These are phyloP conservation scores for Leucozona laternaria DNA, from an alignment of 2,888 invertebrate species.

Conservation along the genomic window DNA sequence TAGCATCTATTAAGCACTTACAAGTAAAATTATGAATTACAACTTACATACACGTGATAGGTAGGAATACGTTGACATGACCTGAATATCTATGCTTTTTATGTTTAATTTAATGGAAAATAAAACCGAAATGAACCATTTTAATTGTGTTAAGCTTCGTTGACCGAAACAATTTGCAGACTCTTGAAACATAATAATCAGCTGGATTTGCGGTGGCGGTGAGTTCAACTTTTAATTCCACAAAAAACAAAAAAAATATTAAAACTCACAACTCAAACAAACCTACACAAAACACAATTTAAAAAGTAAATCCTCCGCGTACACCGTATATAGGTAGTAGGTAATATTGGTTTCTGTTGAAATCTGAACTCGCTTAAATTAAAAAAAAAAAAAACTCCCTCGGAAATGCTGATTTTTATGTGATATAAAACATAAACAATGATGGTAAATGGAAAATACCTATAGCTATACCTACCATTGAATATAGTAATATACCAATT, in stretches of 20 bases:
- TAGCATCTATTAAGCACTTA: too few relatives aligned
- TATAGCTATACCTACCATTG: neutral
- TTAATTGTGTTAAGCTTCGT: slow-evolving; percentile 14
- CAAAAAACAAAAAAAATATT: slow-evolving; percentile 3
- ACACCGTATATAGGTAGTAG: too few relatives aligned
- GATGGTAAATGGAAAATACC: slow-evolving; percentile 4
- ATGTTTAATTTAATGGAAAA: neutral
- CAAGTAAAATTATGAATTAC: too few relatives aligned
- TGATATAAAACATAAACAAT: slow-evolving; percentile 21
- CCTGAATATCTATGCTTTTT: neutral
- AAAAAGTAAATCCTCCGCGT: neutral
- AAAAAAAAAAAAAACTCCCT: neutral
- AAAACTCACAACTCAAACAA: neutral
- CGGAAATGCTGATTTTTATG: slow-evolving; percentile 4
- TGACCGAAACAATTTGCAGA: neutral
- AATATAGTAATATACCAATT: neutral
- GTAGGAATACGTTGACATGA: neutral
- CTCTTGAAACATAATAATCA: slow-evolving; percentile 7
- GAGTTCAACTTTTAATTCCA: slow-evolving; percentile 4
- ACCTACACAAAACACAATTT: neutral
- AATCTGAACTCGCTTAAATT: slow-evolving; percentile 13
- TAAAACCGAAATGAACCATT: slow-evolving; percentile 3
- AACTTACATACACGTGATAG: too few relatives aligned
- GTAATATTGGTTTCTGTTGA: neutral
- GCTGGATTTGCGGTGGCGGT: slow-evolving; percentile 10